Evolutionary conservation across 2,797 vertebrate genomes (phyloP).

Genomic region (Notamacropus eugenii): DNA sequence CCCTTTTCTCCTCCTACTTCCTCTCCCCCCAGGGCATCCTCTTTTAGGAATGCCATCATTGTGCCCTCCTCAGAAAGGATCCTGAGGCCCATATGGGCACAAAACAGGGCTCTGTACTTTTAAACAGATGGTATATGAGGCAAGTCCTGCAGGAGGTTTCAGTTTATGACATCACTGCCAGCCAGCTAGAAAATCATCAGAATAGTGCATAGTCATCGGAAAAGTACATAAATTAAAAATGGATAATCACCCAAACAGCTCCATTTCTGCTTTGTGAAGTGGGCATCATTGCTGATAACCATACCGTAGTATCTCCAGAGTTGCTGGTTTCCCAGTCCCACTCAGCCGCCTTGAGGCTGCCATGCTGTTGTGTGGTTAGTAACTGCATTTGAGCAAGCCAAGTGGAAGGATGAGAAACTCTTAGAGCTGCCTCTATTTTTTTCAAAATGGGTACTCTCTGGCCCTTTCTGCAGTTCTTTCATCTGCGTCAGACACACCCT

Average conservation of each 20-base stretch:
- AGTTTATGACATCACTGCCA: neutral
- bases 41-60: neutral
- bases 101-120: neutral
- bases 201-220: too few relatives aligned
- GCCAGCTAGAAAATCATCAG: neutral
- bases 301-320: neutral
- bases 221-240: neutral
- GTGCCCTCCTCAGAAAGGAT: neutral
- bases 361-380: neutral
- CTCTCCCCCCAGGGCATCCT: neutral
- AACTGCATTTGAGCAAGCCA: neutral
- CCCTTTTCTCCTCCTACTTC: neutral
- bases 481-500: neutral
- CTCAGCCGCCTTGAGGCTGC: neutral
- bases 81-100: neutral
- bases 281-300: neutral
- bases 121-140: neutral
- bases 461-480: neutral
- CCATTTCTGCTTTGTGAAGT: conserved; percentile 11
- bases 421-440: conserved; percentile 22
- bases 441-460: neutral
- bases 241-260: neutral
- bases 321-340: neutral
- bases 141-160: neutral
- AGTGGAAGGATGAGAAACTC: neutral